Base-by-base conservation (phyloP, 1,140 invertebrate species). In the Heterodera carotae region DNA sequence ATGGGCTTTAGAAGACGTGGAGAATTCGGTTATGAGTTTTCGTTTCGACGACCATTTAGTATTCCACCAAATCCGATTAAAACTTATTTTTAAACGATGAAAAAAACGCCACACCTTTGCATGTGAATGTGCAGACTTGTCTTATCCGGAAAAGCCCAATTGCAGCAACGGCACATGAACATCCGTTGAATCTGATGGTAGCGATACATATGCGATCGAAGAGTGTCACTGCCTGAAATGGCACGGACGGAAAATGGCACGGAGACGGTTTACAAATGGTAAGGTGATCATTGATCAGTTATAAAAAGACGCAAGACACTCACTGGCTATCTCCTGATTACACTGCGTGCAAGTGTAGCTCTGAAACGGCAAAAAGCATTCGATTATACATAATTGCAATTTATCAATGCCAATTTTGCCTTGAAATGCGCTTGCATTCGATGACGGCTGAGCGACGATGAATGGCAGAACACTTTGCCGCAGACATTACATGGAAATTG, bases 161-260 rank as follows among this genome's bases (percentile, higher is more conserved):
- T 87, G 72, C 85, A 87, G 78, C 85, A 87, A 22, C 87, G 82
- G 67, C 85, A 87, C 85, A 87, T 87, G 77, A 88, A 87, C 86
- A 88, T 87, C 66, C 85, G 62, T 3, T 86, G 84, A 39, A 87
- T 87, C 66, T 87, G 86, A 76, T 87, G 85, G 67, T 83, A 76
- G 59, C 84, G 83, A 75, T 84, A 84, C 85, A 87, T 87, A 71
- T 87, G 85, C 15, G 86, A 75, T 22, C 85, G 82, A 0, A 87
- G 84, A 66, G 87, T 88, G 69, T 87, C 85, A 56, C 82, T 85
- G 72, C 84, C 85, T 87, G 76, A 66, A 88, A 15, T 56, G 15
- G 48, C 48, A 56, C 22, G 34, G 33, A 74, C 8, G 29, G n/a
- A 75, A 70, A 76, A 69, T 69, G 68, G n/a, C 18, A 62, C 60